phyloP scores from a whole-genome alignment of 2,888 invertebrate species.

The Corythucha ciliata region DNA sequence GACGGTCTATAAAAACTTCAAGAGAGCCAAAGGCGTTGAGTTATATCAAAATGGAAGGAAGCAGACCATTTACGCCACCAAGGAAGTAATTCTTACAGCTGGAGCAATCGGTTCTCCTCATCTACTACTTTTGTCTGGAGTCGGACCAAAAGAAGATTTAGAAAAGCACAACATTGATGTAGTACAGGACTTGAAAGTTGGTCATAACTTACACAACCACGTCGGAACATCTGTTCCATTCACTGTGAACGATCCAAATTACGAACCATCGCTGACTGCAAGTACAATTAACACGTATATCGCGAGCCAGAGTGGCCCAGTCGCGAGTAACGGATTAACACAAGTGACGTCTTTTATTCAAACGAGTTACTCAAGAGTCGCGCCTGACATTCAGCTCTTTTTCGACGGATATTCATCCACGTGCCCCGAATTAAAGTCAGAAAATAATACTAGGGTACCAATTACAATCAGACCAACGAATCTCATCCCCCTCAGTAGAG shows the following conservation, averaged over 20 bases:
- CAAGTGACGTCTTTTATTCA: conserved; percentile 43
- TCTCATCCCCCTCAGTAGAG: conserved; percentile 41
- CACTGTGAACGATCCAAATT: conserved; percentile 30
- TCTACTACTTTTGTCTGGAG: conserved; percentile 57
- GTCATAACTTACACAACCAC: conserved; percentile 51
- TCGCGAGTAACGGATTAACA: conserved; percentile 43
- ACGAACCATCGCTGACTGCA: conserved; percentile 31
- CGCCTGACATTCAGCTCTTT: conserved; percentile 43
- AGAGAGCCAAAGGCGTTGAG: conserved; percentile 66
- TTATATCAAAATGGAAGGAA: conserved; percentile 45
- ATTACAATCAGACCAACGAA: conserved; percentile 34
- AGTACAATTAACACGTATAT: conserved; percentile 41
- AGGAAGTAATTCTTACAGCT: conserved; percentile 55
- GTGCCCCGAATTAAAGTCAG: no score
- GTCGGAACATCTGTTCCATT: conserved; percentile 40
- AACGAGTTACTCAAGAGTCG: conserved; percentile 39
- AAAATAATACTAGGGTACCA: no score
- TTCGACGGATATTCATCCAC: conserved; percentile 43
- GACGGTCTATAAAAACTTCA: conserved; percentile 40
- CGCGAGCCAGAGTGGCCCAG: conserved; percentile 40
- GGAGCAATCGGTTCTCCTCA: conserved; percentile 60
- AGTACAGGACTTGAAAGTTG: conserved; percentile 46
- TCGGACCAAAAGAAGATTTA: conserved; percentile 49
- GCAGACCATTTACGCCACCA: conserved; percentile 55
- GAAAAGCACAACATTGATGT: conserved; percentile 43